phyloP scores from a whole-genome alignment of 2,113 vertebrate genomes.

The Rhegmatorhina hoffmannsi region DNA sequence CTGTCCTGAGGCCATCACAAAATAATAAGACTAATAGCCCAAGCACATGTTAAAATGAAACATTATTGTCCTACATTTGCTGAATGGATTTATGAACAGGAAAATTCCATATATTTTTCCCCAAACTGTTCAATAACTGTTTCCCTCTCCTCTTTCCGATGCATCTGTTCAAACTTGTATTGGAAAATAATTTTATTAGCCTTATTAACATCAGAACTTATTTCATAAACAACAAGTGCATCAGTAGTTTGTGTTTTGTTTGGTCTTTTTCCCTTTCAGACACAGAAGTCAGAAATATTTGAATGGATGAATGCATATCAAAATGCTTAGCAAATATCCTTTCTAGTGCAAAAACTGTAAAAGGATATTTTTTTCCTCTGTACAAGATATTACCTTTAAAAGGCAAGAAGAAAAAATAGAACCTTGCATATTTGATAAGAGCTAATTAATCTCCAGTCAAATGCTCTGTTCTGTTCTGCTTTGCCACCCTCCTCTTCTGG shows the following conservation, averaged over 20 bases:
- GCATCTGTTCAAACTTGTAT: fast-evolving
- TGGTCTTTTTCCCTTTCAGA: not conserved
- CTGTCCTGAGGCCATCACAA: not conserved
- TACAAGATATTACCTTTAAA: not conserved
- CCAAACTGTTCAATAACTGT: not conserved
- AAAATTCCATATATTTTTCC: not conserved
- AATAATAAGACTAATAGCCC: too few relatives aligned
- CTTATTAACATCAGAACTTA: not conserved
- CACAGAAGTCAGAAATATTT: not conserved
- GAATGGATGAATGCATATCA: not conserved
- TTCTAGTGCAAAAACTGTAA: not conserved
- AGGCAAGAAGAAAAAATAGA: not conserved
- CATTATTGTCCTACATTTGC: not conserved
- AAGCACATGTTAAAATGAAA: not conserved
- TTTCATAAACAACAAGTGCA: not conserved
- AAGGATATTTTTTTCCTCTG: not conserved
- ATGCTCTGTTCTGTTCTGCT: not conserved
- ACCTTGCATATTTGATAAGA: not conserved
- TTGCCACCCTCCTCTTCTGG: not conserved
- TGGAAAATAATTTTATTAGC: not conserved
- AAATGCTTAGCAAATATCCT: not conserved
- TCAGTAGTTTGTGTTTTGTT: not conserved
- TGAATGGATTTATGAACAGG: not conserved
- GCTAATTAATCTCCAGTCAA: not conserved
- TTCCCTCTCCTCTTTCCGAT: not conserved